Percentiles rank a stretch among this genome's conserved stretches.
Conservation (phyloP, 2,113 vertebrate genomes). For the Stercorarius parasiticus region DNA sequence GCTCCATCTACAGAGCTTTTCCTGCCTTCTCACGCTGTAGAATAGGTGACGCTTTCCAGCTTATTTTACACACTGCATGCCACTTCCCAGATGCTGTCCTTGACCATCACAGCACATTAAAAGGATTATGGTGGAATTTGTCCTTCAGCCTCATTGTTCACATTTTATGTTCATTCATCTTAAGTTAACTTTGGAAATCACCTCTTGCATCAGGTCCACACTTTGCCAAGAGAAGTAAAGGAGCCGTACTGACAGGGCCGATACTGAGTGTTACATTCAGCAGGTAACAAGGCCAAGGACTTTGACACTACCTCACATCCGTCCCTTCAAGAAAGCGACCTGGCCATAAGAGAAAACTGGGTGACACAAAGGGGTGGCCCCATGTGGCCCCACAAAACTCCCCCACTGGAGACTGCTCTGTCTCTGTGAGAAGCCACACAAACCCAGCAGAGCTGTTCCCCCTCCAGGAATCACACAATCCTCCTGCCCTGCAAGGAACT, state of each 20-base stretch:
- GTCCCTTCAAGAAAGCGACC: background rate
- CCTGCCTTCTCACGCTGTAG: background rate
- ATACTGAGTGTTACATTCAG: background rate
- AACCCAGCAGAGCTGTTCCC: background rate
- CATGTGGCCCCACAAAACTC: rapidly evolving
- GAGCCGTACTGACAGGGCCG: background rate
- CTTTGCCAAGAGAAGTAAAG: background rate
- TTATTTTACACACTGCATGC: background rate
- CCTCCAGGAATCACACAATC: background rate
- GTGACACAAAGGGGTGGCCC: background rate
- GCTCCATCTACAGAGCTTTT: background rate
- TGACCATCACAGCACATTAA: background rate
- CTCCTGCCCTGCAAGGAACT: rapidly evolving
- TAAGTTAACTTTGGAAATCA: background rate
- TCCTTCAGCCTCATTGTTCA: background rate
- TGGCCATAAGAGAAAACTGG: rapidly evolving
- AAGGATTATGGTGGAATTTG: background rate
- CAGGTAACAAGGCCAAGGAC: background rate
- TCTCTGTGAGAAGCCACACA: background rate
- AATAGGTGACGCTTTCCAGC: background rate
- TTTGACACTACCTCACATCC: background rate
- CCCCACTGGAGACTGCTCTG: rapidly evolving
- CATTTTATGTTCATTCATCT: background rate
- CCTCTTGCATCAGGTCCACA: background rate
- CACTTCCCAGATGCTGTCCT: background rate